A percentile compares a stretch with the other conserved stretches of the same genome.
phyloP scores from a whole-genome alignment of 1,140 invertebrate genomes.

The Schlechtendalia chinensis region DNA sequence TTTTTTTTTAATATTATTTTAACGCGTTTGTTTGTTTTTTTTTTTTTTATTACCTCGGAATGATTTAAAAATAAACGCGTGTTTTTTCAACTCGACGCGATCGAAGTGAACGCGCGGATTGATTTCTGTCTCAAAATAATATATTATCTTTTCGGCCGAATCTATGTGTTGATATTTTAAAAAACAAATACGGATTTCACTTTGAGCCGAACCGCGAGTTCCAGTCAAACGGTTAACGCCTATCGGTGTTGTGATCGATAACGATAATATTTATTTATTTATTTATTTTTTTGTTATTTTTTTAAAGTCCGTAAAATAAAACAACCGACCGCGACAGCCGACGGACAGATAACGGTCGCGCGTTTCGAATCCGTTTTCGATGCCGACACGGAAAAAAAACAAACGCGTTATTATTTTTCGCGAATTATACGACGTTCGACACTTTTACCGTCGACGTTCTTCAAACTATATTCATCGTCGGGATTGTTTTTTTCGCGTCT shows the following conservation, averaged over 20 bases:
- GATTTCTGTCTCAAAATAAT: conserved; percentile 10
- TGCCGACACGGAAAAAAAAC: too few species aligned
- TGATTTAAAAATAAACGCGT: conserved; percentile 44
- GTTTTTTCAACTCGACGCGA: conserved; percentile 25
- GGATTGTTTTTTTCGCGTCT: too few species aligned
- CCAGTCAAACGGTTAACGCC: neutral
- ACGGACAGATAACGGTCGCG: too few species aligned
- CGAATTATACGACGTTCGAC: too few species aligned
- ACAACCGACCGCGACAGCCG: neutral
- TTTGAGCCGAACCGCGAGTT: neutral
- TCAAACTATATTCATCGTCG: too few species aligned
- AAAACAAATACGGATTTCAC: neutral
- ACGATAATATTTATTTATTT: too few species aligned
- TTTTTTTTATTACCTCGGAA: neutral
- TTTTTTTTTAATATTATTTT: conserved; percentile 41
- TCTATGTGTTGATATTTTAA: neutral
- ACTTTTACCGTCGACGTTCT: too few species aligned
- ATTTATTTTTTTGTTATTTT: too few species aligned
- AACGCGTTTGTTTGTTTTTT: conserved; percentile 16
- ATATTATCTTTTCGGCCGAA: conserved; percentile 10
- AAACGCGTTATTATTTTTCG: too few species aligned
- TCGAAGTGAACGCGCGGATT: neutral
- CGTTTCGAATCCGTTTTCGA: too few species aligned
- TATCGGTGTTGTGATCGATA: neutral
- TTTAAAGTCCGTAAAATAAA: neutral